phyloP scores from a whole-genome alignment of 2,797 vertebrate species.

The Cyclura pinguis region DNA sequence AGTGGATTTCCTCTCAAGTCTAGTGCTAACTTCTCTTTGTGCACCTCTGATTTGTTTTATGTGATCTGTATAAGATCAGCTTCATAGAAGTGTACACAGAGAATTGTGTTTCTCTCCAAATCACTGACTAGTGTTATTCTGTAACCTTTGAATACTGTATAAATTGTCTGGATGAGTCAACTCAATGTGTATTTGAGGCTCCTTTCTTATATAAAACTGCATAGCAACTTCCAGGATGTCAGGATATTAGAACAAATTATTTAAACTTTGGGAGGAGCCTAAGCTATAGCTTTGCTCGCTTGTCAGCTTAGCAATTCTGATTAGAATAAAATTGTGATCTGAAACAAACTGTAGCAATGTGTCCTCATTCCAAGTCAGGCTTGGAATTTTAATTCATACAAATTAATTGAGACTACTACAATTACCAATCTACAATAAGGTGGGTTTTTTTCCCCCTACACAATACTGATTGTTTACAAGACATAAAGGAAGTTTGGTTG shows the following conservation, averaged over 20 bases:
- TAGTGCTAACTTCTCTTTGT: background rate
- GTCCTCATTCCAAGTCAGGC: background rate
- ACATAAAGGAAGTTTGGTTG: too few species aligned
- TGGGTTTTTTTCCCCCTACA: too few species aligned
- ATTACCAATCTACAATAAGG: background rate
- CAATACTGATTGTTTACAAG: too few species aligned
- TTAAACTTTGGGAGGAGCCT: background rate
- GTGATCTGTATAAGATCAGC: too few species aligned
- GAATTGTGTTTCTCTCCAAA: conserved; percentile 5
- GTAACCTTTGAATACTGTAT: background rate
- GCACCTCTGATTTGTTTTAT: too few species aligned
- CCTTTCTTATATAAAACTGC: background rate
- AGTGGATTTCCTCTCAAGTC: background rate
- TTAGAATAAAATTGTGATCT: background rate
- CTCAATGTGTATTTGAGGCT: background rate
- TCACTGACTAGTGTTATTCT: background rate
- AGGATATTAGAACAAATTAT: background rate
- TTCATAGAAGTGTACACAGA: background rate
- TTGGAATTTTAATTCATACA: background rate
- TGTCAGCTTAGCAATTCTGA: too few species aligned
- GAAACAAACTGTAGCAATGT: background rate
- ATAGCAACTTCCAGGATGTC: too few species aligned
- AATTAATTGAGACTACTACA: background rate
- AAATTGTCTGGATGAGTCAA: background rate
- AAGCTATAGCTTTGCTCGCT: too few species aligned